A percentile compares a stretch with the other conserved stretches of the same genome.
Evolutionary conservation across 2,113 vertebrate genomes (phyloP).

Genomic region (Otolemur garnettii): DNA sequence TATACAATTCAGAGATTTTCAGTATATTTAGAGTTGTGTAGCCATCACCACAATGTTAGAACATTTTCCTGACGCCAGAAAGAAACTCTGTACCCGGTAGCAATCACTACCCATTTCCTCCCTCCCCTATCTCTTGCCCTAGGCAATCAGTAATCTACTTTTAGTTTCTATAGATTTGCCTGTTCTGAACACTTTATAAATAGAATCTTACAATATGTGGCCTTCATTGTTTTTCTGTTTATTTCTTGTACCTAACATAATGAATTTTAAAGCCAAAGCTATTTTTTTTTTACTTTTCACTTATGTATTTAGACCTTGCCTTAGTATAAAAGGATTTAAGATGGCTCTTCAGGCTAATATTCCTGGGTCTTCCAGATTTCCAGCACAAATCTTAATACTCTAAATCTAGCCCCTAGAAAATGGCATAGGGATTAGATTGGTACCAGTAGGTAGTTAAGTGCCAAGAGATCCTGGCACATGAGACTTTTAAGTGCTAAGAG

Average conservation of each 20-base stretch:
- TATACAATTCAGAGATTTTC: background rate
- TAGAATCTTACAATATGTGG: background rate
- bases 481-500: background rate
- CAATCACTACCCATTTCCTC: background rate
- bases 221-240: background rate
- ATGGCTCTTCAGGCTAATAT: background rate
- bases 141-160: background rate
- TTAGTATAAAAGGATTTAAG: background rate
- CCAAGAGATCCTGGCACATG: background rate
- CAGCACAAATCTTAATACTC: background rate
- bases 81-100: background rate
- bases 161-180: background rate
- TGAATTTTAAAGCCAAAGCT: slow-evolving; percentile 35
- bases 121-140: background rate
- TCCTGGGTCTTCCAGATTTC: background rate
- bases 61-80: background rate
- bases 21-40: slow-evolving; percentile 25
- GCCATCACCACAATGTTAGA: background rate
- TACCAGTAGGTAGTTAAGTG: background rate
- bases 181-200: background rate
- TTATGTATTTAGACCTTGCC: background rate
- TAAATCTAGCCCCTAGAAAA: background rate
- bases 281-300: slow-evolving; percentile 45
- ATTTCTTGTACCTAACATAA: background rate
- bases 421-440: background rate